A percentile compares a stretch with the other conserved stretches of the same genome.
Evolutionary conservation across 64 coral and sea anemone genomes (phyloP).

Genomic region (Acropora yongei): DNA sequence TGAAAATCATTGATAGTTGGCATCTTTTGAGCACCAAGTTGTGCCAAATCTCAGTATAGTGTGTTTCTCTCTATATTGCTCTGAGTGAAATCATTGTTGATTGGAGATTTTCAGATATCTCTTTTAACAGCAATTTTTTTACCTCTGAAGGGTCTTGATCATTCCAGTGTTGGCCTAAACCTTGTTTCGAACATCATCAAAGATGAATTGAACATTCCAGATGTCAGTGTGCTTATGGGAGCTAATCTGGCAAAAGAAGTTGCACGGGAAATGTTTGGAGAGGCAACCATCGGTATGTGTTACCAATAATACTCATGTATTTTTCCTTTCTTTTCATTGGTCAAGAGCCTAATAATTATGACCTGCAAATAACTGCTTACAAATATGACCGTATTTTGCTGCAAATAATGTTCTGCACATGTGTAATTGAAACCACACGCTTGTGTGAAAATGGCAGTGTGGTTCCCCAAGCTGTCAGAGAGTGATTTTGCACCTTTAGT

Average conservation of each 20-base stretch:
- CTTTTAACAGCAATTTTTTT: neutral
- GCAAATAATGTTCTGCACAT: too few species aligned
- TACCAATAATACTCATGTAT: neutral
- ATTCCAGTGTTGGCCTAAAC: constrained; percentile 75
- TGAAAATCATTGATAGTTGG: neutral
- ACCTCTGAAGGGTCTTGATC: constrained; percentile 79
- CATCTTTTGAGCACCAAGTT: too few species aligned
- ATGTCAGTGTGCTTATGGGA: constrained; percentile 97
- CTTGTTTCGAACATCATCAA: constrained; percentile 95
- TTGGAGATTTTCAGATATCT: neutral
- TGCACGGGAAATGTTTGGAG: constrained; percentile 94
- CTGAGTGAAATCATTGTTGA: neutral
- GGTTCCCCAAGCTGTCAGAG: too few species aligned
- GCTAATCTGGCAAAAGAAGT: constrained; percentile 97
- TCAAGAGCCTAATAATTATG: too few species aligned
- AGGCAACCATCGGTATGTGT: constrained; percentile 85
- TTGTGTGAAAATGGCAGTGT: too few species aligned
- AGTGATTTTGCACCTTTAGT: too few species aligned
- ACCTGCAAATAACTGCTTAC: too few species aligned
- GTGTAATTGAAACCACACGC: too few species aligned
- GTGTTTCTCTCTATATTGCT: neutral
- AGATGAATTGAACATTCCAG: constrained; percentile 71
- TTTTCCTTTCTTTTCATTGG: too few species aligned
- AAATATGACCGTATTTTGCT: too few species aligned
- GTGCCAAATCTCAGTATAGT: too few species aligned